Evolutionary conservation across 1,140 invertebrate species (phyloP).

Genomic region (Lamellibrachia luymesi): DNA sequence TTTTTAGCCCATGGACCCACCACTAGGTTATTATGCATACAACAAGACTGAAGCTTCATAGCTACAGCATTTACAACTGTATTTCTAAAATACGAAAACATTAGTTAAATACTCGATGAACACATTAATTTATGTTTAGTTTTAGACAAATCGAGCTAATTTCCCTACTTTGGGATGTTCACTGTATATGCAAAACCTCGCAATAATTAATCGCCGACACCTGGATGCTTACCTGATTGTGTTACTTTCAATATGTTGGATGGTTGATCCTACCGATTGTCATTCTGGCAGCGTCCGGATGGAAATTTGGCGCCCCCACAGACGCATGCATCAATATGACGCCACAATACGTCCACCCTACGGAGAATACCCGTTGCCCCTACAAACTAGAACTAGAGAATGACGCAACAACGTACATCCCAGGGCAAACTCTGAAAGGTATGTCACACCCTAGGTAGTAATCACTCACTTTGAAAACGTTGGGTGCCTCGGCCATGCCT

Average conservation of each 20-base stretch:
- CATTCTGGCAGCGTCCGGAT: background rate
- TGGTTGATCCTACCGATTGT: background rate
- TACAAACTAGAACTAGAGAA: background rate
- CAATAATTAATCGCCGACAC: too few species aligned
- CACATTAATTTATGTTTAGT: too few species aligned
- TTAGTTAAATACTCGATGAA: too few species aligned
- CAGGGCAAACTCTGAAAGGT: background rate
- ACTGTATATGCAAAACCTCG: too few species aligned
- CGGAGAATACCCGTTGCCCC: background rate
- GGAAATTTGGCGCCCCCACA: background rate
- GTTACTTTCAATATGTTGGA: background rate
- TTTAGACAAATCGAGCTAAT: too few species aligned
- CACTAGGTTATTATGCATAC: too few species aligned
- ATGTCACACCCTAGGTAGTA: background rate
- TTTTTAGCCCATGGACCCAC: too few species aligned
- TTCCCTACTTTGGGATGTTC: too few species aligned
- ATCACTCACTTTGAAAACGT: background rate
- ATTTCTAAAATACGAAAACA: too few species aligned
- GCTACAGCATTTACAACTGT: too few species aligned
- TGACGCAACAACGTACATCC: background rate
- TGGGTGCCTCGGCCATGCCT: background rate
- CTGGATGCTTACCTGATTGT: too few species aligned
- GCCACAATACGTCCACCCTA: background rate
- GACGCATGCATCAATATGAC: background rate
- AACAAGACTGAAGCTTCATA: too few species aligned